phyloP scores from a whole-genome alignment of 2,888 invertebrate genomes.

The Habrosyne pyritoides region DNA sequence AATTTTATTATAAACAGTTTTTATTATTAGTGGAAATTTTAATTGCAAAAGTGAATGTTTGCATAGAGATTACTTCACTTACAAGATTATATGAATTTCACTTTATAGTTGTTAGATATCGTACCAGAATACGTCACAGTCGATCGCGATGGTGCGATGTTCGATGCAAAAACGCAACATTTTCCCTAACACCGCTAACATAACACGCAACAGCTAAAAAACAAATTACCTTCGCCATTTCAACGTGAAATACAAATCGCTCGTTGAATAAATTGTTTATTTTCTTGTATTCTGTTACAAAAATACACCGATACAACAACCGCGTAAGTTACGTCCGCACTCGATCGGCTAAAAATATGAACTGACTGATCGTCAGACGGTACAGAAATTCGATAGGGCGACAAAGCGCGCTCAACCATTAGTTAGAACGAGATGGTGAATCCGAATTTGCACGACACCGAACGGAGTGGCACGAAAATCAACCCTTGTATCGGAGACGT shows the following conservation, averaged over 20 bases:
- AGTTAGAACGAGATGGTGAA: conserved; percentile 46
- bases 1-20: neutral
- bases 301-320: conserved; percentile 53
- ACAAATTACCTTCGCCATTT: conserved; percentile 74
- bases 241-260: conserved; percentile 35
- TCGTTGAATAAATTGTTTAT: conserved; percentile 35
- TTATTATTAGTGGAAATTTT: neutral
- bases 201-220: conserved; percentile 17
- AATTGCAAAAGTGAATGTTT: neutral
- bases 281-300: conserved; percentile 58
- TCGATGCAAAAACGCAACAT: conserved; percentile 16
- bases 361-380: conserved; percentile 54
- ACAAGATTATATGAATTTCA: conserved; percentile 13
- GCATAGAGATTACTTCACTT: neutral
- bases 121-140: conserved; percentile 31
- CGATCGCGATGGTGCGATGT: conserved; percentile 19
- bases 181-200: conserved; percentile 14
- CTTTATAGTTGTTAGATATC: conserved; percentile 15
- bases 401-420: conserved; percentile 33
- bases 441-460: conserved; percentile 34
- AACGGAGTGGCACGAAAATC: conserved; percentile 43
- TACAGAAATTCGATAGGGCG: conserved; percentile 72
- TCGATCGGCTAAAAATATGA: conserved; percentile 66
- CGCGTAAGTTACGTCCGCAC: conserved; percentile 49
- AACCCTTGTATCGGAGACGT: conserved; percentile 44